Conservation (phyloP, 2,113 vertebrate genomes). For the Nothobranchius kuhntae region DNA sequence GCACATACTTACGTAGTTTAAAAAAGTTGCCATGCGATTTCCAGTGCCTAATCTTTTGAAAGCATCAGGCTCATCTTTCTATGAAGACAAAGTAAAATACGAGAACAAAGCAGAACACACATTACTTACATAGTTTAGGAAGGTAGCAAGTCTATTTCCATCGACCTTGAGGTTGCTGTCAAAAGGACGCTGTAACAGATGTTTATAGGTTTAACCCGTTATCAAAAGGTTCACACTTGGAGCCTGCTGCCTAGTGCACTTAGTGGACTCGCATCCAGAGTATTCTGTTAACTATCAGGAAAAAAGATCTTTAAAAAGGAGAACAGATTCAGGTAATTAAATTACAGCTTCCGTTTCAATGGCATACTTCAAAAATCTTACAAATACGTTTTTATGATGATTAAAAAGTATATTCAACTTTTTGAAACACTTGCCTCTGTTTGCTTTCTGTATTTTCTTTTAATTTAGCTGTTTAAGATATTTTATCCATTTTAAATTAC, state of each 20-base stretch:
- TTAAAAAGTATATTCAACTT: no score
- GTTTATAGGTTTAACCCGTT: slow-evolving; percentile 84
- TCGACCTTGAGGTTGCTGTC: slow-evolving; percentile 93
- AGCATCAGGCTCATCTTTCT: slow-evolving; percentile 98
- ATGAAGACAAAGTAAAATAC: slow-evolving; percentile 91
- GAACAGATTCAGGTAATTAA: not conserved
- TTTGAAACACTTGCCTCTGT: no score
- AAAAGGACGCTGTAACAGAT: slow-evolving; percentile 99
- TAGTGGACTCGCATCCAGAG: slow-evolving; percentile 12
- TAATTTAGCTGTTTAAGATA: no score
- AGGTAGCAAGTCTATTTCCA: slow-evolving; percentile 99
- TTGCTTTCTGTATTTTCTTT: no score
- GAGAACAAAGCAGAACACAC: slow-evolving; percentile 55
- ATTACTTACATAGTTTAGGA: slow-evolving; percentile 99
- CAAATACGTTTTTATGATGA: no score
- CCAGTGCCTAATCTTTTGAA: slow-evolving; percentile 99
- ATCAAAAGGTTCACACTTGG: slow-evolving; percentile 21
- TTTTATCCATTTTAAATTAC: no score
- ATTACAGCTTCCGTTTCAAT: not conserved
- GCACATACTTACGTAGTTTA: slow-evolving; percentile 97
- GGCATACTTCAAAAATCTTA: not conserved
- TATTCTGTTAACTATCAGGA: not conserved
- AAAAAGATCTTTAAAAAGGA: not conserved
- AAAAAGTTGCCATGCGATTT: slow-evolving; percentile 98
- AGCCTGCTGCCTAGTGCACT: slow-evolving; percentile 36